Conservation (phyloP, 2,888 invertebrate species). For the Diaperis boleti region DNA sequence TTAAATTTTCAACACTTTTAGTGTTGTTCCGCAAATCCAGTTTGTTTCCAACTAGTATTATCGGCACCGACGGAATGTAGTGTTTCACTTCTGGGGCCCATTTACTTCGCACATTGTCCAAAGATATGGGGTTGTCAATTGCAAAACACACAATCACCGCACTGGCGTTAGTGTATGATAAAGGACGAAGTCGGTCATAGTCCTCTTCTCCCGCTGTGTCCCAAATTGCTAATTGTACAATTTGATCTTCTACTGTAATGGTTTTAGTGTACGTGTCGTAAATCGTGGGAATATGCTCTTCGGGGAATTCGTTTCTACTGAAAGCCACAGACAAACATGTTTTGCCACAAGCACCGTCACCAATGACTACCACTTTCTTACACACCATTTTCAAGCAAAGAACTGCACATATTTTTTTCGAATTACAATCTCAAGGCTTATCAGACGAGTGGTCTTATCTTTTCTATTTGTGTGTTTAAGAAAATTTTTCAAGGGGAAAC, state of each 20-base stretch:
- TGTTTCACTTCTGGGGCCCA: slow-evolving; percentile 75
- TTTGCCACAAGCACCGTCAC: slow-evolving; percentile 76
- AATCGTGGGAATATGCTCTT: slow-evolving; percentile 70
- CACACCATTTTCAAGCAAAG: slow-evolving; percentile 45
- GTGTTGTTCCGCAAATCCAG: slow-evolving; percentile 67
- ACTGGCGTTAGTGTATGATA: slow-evolving; percentile 73
- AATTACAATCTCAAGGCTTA: too few relatives aligned
- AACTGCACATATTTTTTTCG: too few relatives aligned
- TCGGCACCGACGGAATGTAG: slow-evolving; percentile 73
- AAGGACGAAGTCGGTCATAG: slow-evolving; percentile 70
- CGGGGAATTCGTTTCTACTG: slow-evolving; percentile 73
- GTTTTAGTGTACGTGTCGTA: slow-evolving; percentile 59
- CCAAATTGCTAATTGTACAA: slow-evolving; percentile 66
- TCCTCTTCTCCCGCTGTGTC: slow-evolving; percentile 72
- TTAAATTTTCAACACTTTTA: slow-evolving; percentile 63
- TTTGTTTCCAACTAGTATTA: slow-evolving; percentile 75
- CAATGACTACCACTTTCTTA: slow-evolving; percentile 72
- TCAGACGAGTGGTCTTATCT: background rate
- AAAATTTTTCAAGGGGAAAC: background rate
- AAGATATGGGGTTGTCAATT: slow-evolving; percentile 72
- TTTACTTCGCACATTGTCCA: slow-evolving; percentile 74
- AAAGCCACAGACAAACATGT: slow-evolving; percentile 74
- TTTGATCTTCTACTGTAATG: slow-evolving; percentile 69
- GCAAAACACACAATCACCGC: slow-evolving; percentile 75
- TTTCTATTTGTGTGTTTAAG: background rate